Percentiles rank a stretch among this genome's conserved stretches.
These are phyloP conservation scores for Drosophila buzzatii DNA, from an alignment of 2,888 invertebrate genomes.

Conservation along the genomic window DNA sequence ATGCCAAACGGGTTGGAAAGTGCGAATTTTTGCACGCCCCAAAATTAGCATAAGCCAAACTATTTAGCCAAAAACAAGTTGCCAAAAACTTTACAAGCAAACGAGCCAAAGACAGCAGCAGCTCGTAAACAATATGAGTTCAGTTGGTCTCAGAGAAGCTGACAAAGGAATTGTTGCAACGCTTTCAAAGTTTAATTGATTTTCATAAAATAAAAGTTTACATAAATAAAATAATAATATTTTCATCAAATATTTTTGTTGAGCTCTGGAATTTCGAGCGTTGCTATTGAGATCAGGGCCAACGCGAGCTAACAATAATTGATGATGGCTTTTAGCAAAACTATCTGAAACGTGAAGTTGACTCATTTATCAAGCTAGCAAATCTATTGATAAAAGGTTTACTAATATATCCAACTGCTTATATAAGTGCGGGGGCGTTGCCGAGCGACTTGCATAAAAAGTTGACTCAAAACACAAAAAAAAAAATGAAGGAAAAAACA, in stretches of 20 bases:
- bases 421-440: not conserved
- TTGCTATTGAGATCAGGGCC: slow-evolving; percentile 1
- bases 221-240: not conserved
- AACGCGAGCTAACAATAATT: slow-evolving; percentile 1
- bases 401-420: not conserved
- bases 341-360: not conserved
- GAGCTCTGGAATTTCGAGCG: not conserved
- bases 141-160: slow-evolving; percentile 1
- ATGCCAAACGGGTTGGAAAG: slow-evolving; percentile 78
- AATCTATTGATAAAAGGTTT: slow-evolving; percentile 1
- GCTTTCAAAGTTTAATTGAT: not conserved
- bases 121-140: slow-evolving; percentile 27
- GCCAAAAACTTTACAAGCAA: slow-evolving; percentile 6
- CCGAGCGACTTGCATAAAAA: slow-evolving; percentile 9
- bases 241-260: not conserved
- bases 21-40: slow-evolving; percentile 83
- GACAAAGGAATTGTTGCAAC: not conserved
- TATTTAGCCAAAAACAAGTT: slow-evolving; percentile 19
- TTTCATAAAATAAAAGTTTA: not conserved
- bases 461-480: slow-evolving; percentile 9
- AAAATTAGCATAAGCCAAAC: slow-evolving; percentile 63
- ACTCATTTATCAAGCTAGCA: slow-evolving; percentile 9
- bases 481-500: not conserved
- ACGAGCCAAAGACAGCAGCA: slow-evolving; percentile 20
- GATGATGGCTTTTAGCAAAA: slow-evolving; percentile 11